Percentiles rank a stretch among this genome's conserved stretches.
These are phyloP conservation scores for Galbula dea DNA, from an alignment of 2,113 vertebrate genomes.

Conservation along the genomic window DNA sequence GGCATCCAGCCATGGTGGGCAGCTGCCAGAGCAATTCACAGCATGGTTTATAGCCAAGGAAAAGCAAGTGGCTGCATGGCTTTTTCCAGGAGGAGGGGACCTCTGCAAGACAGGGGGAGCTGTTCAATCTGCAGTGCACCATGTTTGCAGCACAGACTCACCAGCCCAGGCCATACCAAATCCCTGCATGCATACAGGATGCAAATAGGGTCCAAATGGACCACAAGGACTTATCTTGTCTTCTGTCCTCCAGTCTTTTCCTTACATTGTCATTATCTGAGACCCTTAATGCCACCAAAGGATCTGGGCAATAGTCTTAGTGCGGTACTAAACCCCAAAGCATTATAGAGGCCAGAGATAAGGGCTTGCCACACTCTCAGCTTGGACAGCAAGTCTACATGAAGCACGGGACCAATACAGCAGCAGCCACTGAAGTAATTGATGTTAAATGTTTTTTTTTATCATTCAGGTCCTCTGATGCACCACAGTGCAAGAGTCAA, in stretches of 20 bases:
- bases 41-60: not conserved
- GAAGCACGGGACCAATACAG: not conserved
- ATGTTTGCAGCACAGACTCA: not conserved
- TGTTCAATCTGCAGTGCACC: not conserved
- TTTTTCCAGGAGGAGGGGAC: not conserved
- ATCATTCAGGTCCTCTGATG: not conserved
- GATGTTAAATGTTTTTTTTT: not conserved
- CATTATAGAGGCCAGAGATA: not conserved
- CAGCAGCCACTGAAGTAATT: not conserved
- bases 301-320: not conserved
- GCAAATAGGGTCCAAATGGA: not conserved
- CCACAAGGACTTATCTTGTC: not conserved
- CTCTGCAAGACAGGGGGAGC: not conserved
- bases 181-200: not conserved
- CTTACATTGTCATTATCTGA: not conserved
- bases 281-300: not conserved
- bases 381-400: accelerated
- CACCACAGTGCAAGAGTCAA: not conserved
- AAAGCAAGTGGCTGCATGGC: not conserved
- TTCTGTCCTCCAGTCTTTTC: not conserved
- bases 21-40: not conserved
- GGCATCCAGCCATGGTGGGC: accelerated
- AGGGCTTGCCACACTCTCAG: not conserved
- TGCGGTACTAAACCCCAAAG: not conserved
- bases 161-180: accelerated